Evolutionary conservation across 2,888 invertebrate species (phyloP), one percentile per base, ranked within the genome.

Genomic region (Hypomecis atomaria): DNA sequence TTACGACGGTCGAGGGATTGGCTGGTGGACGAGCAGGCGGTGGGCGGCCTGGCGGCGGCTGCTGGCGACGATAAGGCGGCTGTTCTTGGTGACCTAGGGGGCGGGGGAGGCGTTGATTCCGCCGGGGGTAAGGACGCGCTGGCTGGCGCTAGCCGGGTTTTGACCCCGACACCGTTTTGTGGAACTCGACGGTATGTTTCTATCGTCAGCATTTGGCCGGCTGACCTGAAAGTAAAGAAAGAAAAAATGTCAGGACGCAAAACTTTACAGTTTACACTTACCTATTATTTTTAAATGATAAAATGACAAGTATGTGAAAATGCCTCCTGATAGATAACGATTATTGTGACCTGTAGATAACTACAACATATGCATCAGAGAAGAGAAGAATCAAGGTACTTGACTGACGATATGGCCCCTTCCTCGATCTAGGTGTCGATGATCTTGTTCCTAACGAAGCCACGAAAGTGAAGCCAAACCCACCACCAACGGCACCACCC

Each of bases 21-120:
- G 70, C 95, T 94, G 66, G 96, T 95, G 4, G 93, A 94, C 11
- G 96, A 96, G 79, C 96, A 96, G 37, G 95, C 95, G 0, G 96
- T 96, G 7, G 95, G 95, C 3, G 96, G 95, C 13, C 95, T 88
- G 5, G 88, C 89, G 43, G 82, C 90, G 3, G 89, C 83, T 10
- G 89, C 93, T 11, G 87, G 92, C 6, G 88, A 90, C 0, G 89
- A 86, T 7, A 89, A 71, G 0, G 86, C 87, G 9, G 82, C 78
- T 3, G 84, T 76, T 10, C 90, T 76, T 0, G 92, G 91, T 0
- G 90, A 90, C n/a, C 89, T 78, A 1, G 92, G 91, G 0, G 85
- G 81, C 5, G 90, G 88, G 0, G 90, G 90, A 0, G 92, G 89
- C 6, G 90, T 92, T 1, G 87, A 90, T 74, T 89, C 93, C 11